A percentile compares a stretch with the other conserved stretches of the same genome.
Evolutionary conservation across 1,140 invertebrate species (phyloP).

Genomic region (Nephila pilipes): DNA sequence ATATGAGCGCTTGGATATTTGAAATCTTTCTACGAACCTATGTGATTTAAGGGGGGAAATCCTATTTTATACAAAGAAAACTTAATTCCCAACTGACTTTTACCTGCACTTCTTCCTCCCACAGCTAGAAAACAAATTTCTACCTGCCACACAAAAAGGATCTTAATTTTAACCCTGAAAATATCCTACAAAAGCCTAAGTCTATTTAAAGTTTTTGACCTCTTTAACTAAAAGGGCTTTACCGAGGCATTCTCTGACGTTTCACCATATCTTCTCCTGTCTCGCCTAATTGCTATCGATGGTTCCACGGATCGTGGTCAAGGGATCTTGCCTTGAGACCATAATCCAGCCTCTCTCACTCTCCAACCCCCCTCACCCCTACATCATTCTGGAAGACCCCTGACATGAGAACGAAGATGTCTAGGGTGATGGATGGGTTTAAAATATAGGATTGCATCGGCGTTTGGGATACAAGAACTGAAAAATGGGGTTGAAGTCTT

Average conservation of each 20-base stretch:
- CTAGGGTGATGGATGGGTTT: conserved; percentile 13
- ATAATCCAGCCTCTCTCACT: conserved; percentile 24
- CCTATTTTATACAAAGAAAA: no score
- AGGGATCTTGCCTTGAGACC: conserved; percentile 16
- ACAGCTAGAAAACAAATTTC: background rate
- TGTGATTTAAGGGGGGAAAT: no score
- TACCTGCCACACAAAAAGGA: background rate
- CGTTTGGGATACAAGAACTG: background rate
- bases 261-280: conserved; percentile 1
- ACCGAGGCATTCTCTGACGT: background rate
- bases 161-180: background rate
- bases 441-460: conserved; percentile 34
- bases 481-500: conserved; percentile 8
- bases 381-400: background rate
- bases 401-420: conserved; percentile 12
- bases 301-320: background rate
- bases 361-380: background rate
- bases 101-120: no score
- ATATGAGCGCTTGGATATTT: no score
- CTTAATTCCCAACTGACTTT: background rate
- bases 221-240: background rate
- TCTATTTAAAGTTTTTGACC: conserved; percentile 26
- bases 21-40: no score
- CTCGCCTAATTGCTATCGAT: conserved; percentile 15
- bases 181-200: background rate